These are phyloP conservation scores for Oreochromis spilurus DNA, from an alignment of 2,113 vertebrate species.

Conservation along the genomic window DNA sequence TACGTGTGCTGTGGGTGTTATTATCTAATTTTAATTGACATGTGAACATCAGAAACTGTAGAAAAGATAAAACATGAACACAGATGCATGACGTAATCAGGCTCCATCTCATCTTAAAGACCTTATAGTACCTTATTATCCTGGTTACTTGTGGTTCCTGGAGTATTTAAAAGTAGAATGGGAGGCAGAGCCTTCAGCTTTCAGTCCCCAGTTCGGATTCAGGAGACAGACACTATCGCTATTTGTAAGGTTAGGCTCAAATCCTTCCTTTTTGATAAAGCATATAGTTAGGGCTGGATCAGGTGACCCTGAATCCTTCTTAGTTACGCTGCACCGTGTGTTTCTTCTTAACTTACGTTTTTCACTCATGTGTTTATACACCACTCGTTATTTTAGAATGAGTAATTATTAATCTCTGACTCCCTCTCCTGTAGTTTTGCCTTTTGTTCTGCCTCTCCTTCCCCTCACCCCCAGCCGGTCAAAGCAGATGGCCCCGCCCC, in stretches of 20 bases:
- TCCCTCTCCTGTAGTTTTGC: no score
- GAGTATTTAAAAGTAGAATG: neutral
- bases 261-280: neutral
- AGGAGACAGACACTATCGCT: neutral
- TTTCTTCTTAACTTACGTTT: neutral
- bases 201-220: neutral
- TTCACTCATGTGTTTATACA: neutral
- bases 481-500: fast-evolving
- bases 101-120: neutral
- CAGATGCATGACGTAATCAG: fast-evolving
- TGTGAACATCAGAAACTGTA: neutral
- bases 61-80: neutral
- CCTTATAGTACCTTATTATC: fast-evolving
- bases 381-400: fast-evolving
- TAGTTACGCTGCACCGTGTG: fast-evolving
- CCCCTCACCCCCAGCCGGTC: fast-evolving
- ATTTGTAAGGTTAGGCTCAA: neutral
- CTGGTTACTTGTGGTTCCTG: neutral
- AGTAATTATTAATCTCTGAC: neutral
- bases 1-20: fast-evolving
- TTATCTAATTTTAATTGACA: neutral
- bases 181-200: neutral
- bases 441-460: neutral
- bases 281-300: fast-evolving
- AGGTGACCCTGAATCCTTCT: neutral